Base-by-base conservation (phyloP, 2,888 invertebrate genomes). In the Agrenia bidenticulata region DNA sequence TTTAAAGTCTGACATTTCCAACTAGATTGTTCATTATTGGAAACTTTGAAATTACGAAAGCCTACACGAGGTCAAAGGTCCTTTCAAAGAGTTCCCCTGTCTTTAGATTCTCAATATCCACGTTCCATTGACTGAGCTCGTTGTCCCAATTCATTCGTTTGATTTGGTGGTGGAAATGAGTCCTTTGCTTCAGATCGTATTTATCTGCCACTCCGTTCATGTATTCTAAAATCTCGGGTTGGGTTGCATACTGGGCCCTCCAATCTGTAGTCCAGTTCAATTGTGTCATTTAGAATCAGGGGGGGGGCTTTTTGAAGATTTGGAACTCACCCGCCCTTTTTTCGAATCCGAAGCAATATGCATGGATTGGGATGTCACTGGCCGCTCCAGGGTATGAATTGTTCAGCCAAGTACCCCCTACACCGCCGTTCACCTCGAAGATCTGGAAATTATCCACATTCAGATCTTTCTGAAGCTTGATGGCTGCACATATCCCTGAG, bases 121-220 rank as follows among this genome's bases (percentile, higher is more conserved):
- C 61, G 1, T 19, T 15, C 61, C 61, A 61, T 42, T 53, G 23
- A 11, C 39, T 5, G 9, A 41, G 21, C 9, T 27, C 49, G 4
- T 55, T 39, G 24, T 61, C 27, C 61, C 61, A 61, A n/a, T 19
- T 23, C 45, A 54, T n/a, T 23, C 42, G 21, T 19, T 54, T 11
- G 2, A 61, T 39, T 51, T 26, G n/a, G 19, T 53, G 39, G 5
- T 54, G 15, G 19, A 61, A 61, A 2, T 7, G 2, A 21, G 54
- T 61, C 21, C 53, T 19, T 2, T 2, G 21, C n/a, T 54, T 53
- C 24, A 61, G 21, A 9, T 54, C 61, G 23, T 61, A 55, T 55
- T 61, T 61, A 7, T n/a, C 24, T 2, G 42, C 23, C 13, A 45
- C 45, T 41, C 39, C 27, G 15, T 42, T 15, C 24, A 61, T 39